A percentile compares a stretch with the other conserved stretches of the same genome.
These are phyloP conservation scores for Bombus ignitus DNA, from an alignment of 1,140 invertebrate genomes.

Conservation along the genomic window DNA sequence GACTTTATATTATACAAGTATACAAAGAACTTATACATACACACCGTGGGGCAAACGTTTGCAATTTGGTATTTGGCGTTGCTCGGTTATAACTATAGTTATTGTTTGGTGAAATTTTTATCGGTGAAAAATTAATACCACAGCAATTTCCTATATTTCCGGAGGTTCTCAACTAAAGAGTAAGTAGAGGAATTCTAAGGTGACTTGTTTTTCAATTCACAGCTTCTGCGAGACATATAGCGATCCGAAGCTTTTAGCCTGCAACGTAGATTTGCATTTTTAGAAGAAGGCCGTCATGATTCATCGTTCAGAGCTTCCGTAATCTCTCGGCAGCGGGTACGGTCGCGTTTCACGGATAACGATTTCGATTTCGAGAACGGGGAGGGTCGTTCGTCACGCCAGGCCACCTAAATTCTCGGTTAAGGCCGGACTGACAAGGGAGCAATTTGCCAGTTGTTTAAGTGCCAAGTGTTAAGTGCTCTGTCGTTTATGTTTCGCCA, in stretches of 20 bases:
- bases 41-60: not conserved
- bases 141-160: not conserved
- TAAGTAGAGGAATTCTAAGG: not conserved
- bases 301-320: not conserved
- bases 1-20: not conserved
- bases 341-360: constrained; percentile 46
- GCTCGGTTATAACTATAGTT: too few relatives aligned
- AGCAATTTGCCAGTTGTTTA: constrained; percentile 84
- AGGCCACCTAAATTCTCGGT: constrained; percentile 80
- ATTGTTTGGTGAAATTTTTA: too few relatives aligned
- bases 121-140: too few relatives aligned
- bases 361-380: constrained; percentile 64
- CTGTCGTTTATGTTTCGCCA: constrained; percentile 82
- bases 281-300: not conserved
- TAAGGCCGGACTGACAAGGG: constrained; percentile 80
- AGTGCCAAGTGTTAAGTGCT: constrained; percentile 83
- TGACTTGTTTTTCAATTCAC: not conserved
- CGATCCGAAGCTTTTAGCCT: not conserved
- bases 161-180: not conserved
- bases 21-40: too few relatives aligned
- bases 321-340: not conserved
- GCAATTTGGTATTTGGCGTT: not conserved
- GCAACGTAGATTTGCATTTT: not conserved
- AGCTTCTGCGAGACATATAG: not conserved
- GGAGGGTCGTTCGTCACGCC: constrained; percentile 73